A percentile compares a stretch with the other conserved stretches of the same genome.
Conservation (phyloP, 2,113 vertebrate species). For the Dromiciops gliroides region DNA sequence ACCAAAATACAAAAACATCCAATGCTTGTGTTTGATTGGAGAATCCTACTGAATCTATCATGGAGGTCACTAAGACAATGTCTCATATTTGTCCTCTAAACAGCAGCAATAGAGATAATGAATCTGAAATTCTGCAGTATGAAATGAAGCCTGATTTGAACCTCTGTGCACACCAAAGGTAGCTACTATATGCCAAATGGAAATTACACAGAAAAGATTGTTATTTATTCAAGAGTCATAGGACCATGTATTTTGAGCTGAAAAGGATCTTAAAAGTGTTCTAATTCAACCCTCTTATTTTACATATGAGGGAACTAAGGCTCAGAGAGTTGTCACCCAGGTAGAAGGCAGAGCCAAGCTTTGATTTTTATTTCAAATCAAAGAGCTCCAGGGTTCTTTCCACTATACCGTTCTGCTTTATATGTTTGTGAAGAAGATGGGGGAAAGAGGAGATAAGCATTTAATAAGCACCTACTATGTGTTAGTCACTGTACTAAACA, state of each 20-base stretch:
- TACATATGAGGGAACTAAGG: no score
- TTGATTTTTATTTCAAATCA: no score
- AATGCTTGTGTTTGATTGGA: background rate
- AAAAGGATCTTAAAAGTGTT: no score
- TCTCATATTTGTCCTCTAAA: background rate
- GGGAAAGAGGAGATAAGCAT: no score
- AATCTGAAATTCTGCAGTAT: background rate
- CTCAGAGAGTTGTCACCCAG: no score
- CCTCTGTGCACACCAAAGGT: background rate
- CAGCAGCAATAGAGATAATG: background rate
- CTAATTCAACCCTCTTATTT: no score
- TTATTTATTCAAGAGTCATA: constrained; percentile 66
- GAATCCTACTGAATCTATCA: background rate
- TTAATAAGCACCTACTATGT: no score
- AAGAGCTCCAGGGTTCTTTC: no score
- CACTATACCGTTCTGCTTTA: no score
- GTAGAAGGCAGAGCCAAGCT: no score
- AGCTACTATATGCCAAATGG: constrained; percentile 53
- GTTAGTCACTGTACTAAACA: no score
- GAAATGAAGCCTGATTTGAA: background rate
- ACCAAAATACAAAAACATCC: background rate
- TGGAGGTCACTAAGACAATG: background rate
- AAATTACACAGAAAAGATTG: constrained; percentile 63
- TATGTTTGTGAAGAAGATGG: no score
- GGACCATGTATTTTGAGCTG: constrained; percentile 33